Conservation (phyloP, 2,888 invertebrate species). For the Lasioglossum pauxillum region DNA sequence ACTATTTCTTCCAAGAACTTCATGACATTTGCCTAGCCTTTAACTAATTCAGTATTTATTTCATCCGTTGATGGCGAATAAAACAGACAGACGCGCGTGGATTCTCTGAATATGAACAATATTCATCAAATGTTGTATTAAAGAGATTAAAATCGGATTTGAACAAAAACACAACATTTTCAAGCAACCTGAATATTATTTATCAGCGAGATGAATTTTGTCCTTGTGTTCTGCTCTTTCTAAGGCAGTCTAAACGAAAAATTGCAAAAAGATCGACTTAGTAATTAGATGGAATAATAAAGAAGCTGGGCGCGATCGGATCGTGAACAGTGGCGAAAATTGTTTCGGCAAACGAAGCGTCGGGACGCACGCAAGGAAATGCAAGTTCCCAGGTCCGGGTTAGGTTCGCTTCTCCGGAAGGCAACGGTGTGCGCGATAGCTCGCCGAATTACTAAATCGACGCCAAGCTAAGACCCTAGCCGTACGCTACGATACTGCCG, state of each 20-base stretch:
- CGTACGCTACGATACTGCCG: conserved; percentile 18
- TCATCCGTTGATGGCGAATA: too few relatives aligned
- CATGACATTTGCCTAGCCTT: neutral
- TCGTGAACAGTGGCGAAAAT: neutral
- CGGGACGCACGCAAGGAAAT: conserved; percentile 14
- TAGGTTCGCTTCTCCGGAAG: neutral
- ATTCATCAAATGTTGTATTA: too few relatives aligned
- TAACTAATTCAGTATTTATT: too few relatives aligned
- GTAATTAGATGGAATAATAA: neutral
- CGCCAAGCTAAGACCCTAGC: conserved; percentile 40
- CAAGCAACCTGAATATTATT: too few relatives aligned
- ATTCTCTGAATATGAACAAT: too few relatives aligned
- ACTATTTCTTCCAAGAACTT: neutral
- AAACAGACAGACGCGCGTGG: too few relatives aligned
- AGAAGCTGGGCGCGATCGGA: neutral
- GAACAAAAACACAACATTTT: too few relatives aligned
- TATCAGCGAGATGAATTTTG: too few relatives aligned
- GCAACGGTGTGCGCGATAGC: neutral
- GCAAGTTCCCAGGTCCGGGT: neutral
- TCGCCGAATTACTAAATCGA: conserved; percentile 46
- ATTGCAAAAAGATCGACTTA: neutral
- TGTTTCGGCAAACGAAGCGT: neutral
- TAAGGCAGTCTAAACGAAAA: neutral
- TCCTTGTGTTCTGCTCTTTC: too few relatives aligned
- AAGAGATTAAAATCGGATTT: too few relatives aligned